Percentiles rank a stretch among this genome's conserved stretches.
These are phyloP conservation scores for Polyodon spathula DNA, from an alignment of 2,113 vertebrate genomes.

Conservation along the genomic window DNA sequence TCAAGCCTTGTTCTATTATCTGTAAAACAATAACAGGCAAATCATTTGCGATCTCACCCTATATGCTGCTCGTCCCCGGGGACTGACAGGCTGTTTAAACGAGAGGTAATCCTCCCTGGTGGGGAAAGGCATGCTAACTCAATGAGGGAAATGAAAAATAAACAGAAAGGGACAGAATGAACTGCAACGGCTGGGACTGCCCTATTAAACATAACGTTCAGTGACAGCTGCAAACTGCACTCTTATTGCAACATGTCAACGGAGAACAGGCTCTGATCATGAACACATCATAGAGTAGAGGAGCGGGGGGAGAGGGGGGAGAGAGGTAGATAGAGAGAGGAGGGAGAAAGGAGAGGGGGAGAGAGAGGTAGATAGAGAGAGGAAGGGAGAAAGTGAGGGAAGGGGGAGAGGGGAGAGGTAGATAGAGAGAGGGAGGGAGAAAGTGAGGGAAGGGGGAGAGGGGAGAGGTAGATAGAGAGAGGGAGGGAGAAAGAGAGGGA, in stretches of 20 bases:
- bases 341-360: neutral
- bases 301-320: constrained; percentile 1
- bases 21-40: neutral
- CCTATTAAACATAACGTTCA: neutral
- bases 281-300: constrained; percentile 5
- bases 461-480: no score
- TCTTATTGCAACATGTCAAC: neutral
- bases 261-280: neutral
- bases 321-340: constrained; percentile 8
- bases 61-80: neutral
- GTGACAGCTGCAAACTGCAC: neutral
- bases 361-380: neutral
- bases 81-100: neutral
- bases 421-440: neutral
- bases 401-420: neutral
- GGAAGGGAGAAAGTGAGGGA: constrained; percentile 4
- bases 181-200: constrained; percentile 1
- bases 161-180: constrained; percentile 1
- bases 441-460: no score
- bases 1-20: neutral
- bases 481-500: neutral
- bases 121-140: neutral
- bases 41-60: neutral
- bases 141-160: constrained; percentile 3
- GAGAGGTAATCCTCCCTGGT: neutral